These are phyloP conservation scores for Scaptomyza graminum DNA, from an alignment of 1,140 invertebrate species.

Conservation along the genomic window DNA sequence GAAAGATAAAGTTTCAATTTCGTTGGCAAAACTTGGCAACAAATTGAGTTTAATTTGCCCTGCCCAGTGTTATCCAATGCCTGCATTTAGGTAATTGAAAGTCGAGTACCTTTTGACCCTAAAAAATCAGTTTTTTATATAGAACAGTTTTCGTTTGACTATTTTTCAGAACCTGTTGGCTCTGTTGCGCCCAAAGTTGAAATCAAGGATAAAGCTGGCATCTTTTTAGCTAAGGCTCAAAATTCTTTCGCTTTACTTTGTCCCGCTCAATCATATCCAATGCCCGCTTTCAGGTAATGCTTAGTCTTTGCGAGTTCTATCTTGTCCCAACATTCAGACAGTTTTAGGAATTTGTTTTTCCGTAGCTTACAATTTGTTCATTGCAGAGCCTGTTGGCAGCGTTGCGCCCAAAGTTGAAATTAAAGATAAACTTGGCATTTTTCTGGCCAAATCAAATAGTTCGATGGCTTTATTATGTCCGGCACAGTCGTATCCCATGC, in stretches of 20 bases:
- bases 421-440: conserved; percentile 85
- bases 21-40: conserved; percentile 86
- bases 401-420: conserved; percentile 86
- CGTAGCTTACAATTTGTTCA: conserved; percentile 3
- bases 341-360: not conserved
- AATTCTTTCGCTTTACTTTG: conserved; percentile 86
- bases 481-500: conserved; percentile 87
- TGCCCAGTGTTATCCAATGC: conserved; percentile 88
- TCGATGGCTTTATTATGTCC: conserved; percentile 85
- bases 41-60: conserved; percentile 85
- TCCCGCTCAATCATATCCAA: conserved; percentile 90
- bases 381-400: conserved; percentile 86
- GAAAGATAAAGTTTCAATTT: conserved; percentile 86
- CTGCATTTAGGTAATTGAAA: conserved; percentile 86
- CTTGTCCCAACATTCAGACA: conserved; percentile 18
- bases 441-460: conserved; percentile 53
- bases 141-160: not conserved
- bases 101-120: conserved; percentile 23
- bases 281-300: conserved; percentile 86
- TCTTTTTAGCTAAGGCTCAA: conserved; percentile 66
- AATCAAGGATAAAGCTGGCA: conserved; percentile 84
- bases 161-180: conserved; percentile 86
- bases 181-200: conserved; percentile 88
- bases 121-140: not conserved
- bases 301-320: too few species aligned